A percentile compares a stretch with the other conserved stretches of the same genome.
Conservation (phyloP, 2,113 vertebrate species). For the Geococcyx californianus region DNA sequence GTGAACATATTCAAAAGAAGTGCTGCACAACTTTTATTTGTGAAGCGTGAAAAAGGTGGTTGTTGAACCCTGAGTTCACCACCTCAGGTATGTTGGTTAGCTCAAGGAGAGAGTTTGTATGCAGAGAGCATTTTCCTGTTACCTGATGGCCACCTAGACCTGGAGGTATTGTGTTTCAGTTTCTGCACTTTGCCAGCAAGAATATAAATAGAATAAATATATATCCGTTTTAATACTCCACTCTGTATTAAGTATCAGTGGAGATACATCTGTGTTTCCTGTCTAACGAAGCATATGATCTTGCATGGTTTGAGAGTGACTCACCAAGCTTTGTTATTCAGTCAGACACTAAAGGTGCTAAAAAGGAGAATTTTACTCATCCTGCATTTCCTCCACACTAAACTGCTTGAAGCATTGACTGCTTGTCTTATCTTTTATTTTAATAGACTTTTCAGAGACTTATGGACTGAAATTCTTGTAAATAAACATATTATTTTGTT, state of each 20-base stretch:
- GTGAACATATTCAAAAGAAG: not conserved
- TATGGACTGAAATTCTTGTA: not conserved
- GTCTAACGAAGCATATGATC: slow-evolving; percentile 58
- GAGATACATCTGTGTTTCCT: slow-evolving; percentile 66
- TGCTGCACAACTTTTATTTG: not conserved
- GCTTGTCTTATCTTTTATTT: not conserved
- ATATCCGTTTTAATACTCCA: slow-evolving; percentile 47
- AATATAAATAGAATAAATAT: slow-evolving; percentile 63
- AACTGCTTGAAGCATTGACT: not conserved
- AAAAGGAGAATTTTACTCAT: slow-evolving; percentile 22
- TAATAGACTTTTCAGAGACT: not conserved
- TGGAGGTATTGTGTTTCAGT: slow-evolving; percentile 12
- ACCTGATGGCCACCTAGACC: slow-evolving; percentile 50
- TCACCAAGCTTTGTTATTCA: slow-evolving; percentile 25
- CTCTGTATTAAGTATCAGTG: slow-evolving; percentile 62
- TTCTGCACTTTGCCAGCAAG: slow-evolving; percentile 21
- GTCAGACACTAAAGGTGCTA: not conserved
- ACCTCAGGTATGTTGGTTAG: not conserved
- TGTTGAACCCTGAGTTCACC: not conserved
- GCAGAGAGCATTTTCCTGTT: not conserved
- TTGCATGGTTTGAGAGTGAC: slow-evolving; percentile 45
- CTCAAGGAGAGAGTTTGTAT: not conserved
- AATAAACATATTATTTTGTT: not conserved
- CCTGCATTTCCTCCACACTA: not conserved
- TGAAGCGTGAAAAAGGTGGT: not conserved